Evolutionary conservation across 2,797 vertebrate species (phyloP).

Genomic region (Spondyliosoma cantharus): DNA sequence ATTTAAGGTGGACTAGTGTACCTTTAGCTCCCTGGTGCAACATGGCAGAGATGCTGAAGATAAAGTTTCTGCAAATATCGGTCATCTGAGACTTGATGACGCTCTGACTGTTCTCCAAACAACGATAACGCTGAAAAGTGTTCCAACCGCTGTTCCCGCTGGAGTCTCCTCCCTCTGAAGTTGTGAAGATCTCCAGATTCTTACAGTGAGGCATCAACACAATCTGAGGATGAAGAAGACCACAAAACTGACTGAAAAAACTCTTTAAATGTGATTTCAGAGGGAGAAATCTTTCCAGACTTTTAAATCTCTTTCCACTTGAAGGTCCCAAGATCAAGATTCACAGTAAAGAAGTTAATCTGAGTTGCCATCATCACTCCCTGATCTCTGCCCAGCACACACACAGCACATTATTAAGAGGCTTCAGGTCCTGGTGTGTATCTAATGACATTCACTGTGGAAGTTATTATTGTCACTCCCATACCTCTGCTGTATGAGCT

Average conservation of each 20-base stretch:
- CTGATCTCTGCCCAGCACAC: no score
- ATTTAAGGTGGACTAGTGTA: conserved; percentile 59
- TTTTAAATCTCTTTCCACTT: not conserved
- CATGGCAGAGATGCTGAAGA: conserved; percentile 96
- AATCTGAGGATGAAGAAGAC: conserved; percentile 82
- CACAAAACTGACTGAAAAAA: not conserved
- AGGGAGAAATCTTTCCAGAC: not conserved
- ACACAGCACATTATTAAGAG: not conserved
- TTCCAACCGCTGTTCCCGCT: conserved; percentile 87
- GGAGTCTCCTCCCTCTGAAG: conserved; percentile 87
- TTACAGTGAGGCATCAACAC: conserved; percentile 97
- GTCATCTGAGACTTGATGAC: conserved; percentile 94
- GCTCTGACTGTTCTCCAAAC: conserved; percentile 93
- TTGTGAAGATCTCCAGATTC: conserved; percentile 93
- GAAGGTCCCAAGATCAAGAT: not conserved
- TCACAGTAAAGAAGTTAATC: not conserved
- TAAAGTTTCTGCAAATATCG: conserved; percentile 93
- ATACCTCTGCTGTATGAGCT: no score
- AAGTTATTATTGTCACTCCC: not conserved
- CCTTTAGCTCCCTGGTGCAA: conserved; percentile 92
- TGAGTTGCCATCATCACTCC: not conserved
- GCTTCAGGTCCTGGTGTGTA: not conserved
- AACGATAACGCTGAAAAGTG: conserved; percentile 95
- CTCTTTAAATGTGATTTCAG: no score
- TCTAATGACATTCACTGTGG: not conserved